Conservation (phyloP, 2,888 invertebrate genomes). For the Phasia obesa region DNA sequence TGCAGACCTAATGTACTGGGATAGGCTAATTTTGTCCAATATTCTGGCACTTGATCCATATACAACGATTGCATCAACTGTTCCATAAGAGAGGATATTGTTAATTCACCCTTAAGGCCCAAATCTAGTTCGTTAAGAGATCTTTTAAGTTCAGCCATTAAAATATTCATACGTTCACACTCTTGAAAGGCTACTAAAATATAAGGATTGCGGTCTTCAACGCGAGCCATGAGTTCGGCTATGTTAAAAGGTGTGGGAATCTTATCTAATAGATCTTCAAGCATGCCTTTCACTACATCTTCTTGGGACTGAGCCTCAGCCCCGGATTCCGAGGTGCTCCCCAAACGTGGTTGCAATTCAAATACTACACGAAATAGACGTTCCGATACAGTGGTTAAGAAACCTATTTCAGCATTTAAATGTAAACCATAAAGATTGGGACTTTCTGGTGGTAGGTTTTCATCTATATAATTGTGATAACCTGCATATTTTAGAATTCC, state of each 20-base stretch:
- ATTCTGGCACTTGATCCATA: conserved; percentile 93
- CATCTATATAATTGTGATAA: conserved; percentile 94
- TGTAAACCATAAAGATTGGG: conserved; percentile 96
- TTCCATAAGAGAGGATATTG: conserved; percentile 97
- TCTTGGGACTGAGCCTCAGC: conserved; percentile 88
- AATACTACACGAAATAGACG: conserved; percentile 92
- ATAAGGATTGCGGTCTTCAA: conserved; percentile 94
- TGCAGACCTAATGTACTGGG: conserved; percentile 92
- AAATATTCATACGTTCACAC: conserved; percentile 95
- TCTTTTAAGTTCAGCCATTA: conserved; percentile 91
- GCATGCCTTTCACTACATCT: conserved; percentile 86
- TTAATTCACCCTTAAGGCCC: conserved; percentile 96
- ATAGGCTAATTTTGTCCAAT: conserved; percentile 94
- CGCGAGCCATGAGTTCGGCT: conserved; percentile 91
- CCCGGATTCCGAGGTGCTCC: conserved; percentile 86
- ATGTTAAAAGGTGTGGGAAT: conserved; percentile 95
- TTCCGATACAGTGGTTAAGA: conserved; percentile 93
- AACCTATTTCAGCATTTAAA: conserved; percentile 97
- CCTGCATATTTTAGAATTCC: conserved; percentile 93
- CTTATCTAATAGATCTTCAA: conserved; percentile 95
- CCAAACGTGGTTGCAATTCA: conserved; percentile 94
- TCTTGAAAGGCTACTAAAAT: conserved; percentile 96
- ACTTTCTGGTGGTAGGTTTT: conserved; percentile 92
- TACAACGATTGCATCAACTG: conserved; percentile 91
- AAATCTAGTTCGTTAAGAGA: conserved; percentile 93